Evolutionary conservation across 2,113 vertebrate genomes (phyloP).

Genomic region (Trematocara nigrifrons): DNA sequence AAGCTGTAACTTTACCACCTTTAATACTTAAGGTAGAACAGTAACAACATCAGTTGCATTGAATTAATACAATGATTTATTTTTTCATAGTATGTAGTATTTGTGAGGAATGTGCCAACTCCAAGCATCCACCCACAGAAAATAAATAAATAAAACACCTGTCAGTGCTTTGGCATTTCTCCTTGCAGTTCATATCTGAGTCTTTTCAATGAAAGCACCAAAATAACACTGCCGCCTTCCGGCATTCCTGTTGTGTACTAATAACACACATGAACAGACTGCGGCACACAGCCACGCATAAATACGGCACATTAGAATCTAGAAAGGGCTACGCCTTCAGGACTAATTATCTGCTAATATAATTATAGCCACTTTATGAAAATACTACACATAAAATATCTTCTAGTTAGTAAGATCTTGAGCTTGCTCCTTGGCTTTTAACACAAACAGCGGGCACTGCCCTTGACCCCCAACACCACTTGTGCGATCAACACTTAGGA

Average conservation of each 20-base stretch:
- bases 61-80: not conserved
- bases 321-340: constrained; percentile 20
- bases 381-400: not conserved
- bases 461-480: constrained; percentile 37
- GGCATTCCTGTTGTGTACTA: constrained; percentile 41
- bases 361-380: not conserved
- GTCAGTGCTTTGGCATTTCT: constrained; percentile 39
- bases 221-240: constrained; percentile 20
- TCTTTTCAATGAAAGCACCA: constrained; percentile 37
- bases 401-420: not conserved
- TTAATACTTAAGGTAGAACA: not conserved
- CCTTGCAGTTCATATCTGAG: not conserved
- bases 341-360: not conserved
- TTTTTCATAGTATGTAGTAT: not conserved
- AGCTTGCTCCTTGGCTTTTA: not conserved
- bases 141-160: constrained; percentile 30
- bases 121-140: not conserved
- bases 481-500: constrained; percentile 36
- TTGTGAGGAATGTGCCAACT: not conserved
- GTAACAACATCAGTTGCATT: not conserved
- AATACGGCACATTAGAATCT: not conserved
- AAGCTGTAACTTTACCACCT: not conserved
- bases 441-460: constrained; percentile 20
- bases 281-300: constrained; percentile 16
- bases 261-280: constrained; percentile 36